These are phyloP conservation scores for Dipodomys ordii DNA, from an alignment of 2,113 vertebrate genomes.

Conservation along the genomic window DNA sequence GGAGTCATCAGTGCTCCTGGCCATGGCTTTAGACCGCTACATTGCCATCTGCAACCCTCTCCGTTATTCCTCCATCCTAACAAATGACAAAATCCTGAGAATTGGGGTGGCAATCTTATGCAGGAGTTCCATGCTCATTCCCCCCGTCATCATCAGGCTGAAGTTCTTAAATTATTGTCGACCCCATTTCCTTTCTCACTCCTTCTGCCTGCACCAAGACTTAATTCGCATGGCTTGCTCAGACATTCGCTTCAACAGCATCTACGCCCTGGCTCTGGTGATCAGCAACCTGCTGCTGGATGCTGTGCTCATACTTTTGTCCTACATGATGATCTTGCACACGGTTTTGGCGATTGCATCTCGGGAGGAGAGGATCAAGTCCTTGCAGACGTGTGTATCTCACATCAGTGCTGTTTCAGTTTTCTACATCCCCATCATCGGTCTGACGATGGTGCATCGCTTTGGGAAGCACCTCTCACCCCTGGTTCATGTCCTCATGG, in stretches of 20 bases:
- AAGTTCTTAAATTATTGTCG: slow-evolving; percentile 74
- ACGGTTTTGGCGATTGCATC: slow-evolving; percentile 65
- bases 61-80: slow-evolving; percentile 59
- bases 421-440: slow-evolving; percentile 74
- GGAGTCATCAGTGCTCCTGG: slow-evolving; percentile 65
- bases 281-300: slow-evolving; percentile 53
- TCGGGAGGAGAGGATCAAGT: slow-evolving; percentile 40
- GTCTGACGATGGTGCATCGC: slow-evolving; percentile 71
- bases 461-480: slow-evolving; percentile 69
- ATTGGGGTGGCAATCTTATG: slow-evolving; percentile 38
- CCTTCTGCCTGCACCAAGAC: slow-evolving; percentile 80
- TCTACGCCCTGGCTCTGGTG: slow-evolving; percentile 63
- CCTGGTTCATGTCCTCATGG: slow-evolving; percentile 72
- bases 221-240: slow-evolving; percentile 47
- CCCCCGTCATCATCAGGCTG: slow-evolving; percentile 61
- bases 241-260: neutral
- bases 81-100: slow-evolving; percentile 17
- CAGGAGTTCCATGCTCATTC: slow-evolving; percentile 49
- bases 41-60: slow-evolving; percentile 68
- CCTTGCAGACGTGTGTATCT: slow-evolving; percentile 73
- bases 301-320: slow-evolving; percentile 69
- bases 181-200: slow-evolving; percentile 75
- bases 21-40: slow-evolving; percentile 70
- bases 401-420: slow-evolving; percentile 70
- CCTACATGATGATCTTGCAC: slow-evolving; percentile 54